Percentiles rank a stretch among this genome's conserved stretches.
Conservation (phyloP, 2,797 vertebrate species). For the Staurois parvus region DNA sequence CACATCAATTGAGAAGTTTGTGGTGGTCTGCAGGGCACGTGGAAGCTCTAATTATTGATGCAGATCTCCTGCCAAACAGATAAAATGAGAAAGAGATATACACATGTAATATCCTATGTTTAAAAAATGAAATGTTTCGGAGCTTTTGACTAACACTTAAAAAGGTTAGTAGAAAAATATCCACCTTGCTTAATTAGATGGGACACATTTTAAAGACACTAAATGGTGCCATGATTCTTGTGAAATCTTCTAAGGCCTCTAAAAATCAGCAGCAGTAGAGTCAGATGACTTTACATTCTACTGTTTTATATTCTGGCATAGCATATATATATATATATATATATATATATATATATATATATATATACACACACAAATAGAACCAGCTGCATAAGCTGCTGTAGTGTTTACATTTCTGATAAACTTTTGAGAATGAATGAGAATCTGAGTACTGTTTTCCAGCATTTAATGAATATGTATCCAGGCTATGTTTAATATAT, state of each 20-base stretch:
- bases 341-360: too few relatives aligned
- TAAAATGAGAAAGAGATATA: neutral
- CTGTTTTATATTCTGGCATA: neutral
- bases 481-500: neutral
- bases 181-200: neutral
- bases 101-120: too few relatives aligned
- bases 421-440: neutral
- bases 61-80: neutral
- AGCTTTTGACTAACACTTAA: too few relatives aligned
- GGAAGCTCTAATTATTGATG: neutral
- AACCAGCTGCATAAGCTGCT: neutral
- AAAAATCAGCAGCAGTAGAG: neutral
- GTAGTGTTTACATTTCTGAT: neutral
- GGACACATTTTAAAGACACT: too few relatives aligned
- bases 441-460: neutral
- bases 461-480: neutral
- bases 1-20: neutral
- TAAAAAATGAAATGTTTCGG: too few relatives aligned
- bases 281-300: neutral
- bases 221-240: too few relatives aligned
- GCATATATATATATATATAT: too few relatives aligned
- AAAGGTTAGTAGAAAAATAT: too few relatives aligned
- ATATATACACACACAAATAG: neutral
- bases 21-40: neutral
- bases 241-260: neutral